These are phyloP conservation scores for Cephus pygmeus DNA, from an alignment of 2,888 invertebrate genomes.

Conservation along the genomic window DNA sequence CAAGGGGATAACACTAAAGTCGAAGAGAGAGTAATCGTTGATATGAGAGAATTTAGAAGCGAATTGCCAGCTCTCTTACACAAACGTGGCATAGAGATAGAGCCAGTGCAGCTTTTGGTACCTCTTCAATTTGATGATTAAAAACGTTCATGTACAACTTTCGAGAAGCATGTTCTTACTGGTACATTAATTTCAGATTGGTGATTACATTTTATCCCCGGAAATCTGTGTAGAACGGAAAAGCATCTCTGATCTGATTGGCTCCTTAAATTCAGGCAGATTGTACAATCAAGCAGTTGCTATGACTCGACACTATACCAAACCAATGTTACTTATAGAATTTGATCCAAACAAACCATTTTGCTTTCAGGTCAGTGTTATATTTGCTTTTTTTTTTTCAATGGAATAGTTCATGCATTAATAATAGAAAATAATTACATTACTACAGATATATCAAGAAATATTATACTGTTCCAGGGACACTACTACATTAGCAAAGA, in stretches of 20 bases:
- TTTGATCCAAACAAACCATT: slow-evolving; percentile 95
- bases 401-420: not conserved
- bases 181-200: slow-evolving; percentile 73
- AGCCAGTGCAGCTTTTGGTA: slow-evolving; percentile 86
- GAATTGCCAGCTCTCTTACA: slow-evolving; percentile 95
- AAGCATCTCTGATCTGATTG: slow-evolving; percentile 94
- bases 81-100: slow-evolving; percentile 90
- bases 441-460: not conserved
- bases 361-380: slow-evolving; percentile 78
- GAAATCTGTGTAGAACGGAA: slow-evolving; percentile 98
- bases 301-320: slow-evolving; percentile 89
- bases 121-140: slow-evolving; percentile 11
- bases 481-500: slow-evolving; percentile 84
- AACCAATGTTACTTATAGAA: slow-evolving; percentile 93
- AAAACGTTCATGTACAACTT: not conserved
- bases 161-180: not conserved
- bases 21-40: slow-evolving; percentile 79
- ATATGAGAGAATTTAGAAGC: slow-evolving; percentile 97
- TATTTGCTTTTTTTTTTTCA: not conserved
- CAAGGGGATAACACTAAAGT: slow-evolving; percentile 37
- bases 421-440: not conserved
- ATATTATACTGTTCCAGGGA: slow-evolving; percentile 70
- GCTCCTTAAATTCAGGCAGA: slow-evolving; percentile 93
- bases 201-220: slow-evolving; percentile 97
- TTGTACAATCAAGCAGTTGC: slow-evolving; percentile 95